These are phyloP conservation scores for Tetragonula clypearis DNA, from an alignment of 1,140 invertebrate genomes.

Conservation along the genomic window DNA sequence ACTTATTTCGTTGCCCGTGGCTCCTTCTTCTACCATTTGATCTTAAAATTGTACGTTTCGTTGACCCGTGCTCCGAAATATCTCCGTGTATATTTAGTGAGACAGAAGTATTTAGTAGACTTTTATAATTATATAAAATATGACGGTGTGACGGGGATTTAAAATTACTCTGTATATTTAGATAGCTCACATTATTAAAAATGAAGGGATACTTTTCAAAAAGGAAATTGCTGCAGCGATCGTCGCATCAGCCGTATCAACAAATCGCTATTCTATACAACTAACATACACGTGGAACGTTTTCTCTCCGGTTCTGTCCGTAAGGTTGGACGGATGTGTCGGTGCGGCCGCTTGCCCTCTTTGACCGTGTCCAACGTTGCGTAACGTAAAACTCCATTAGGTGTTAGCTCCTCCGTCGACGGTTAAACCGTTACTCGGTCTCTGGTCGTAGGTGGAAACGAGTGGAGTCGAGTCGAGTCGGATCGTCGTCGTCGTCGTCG, in stretches of 20 bases:
- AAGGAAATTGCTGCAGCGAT: background rate
- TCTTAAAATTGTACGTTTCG: background rate
- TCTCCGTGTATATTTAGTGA: background rate
- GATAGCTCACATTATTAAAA: no score
- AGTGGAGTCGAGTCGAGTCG: conserved; percentile 53
- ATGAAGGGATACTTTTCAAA: background rate
- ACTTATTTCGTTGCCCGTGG: background rate
- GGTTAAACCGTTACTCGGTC: conserved; percentile 64
- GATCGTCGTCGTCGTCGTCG: conserved; percentile 28
- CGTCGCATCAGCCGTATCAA: background rate
- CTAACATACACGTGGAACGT: background rate
- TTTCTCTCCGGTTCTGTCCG: no score
- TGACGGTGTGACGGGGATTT: background rate
- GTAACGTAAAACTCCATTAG: conserved; percentile 67
- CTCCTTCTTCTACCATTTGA: no score
- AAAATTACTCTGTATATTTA: background rate
- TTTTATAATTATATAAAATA: background rate
- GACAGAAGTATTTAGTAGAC: no score
- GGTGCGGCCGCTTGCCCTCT: conserved; percentile 43
- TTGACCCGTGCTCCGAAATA: background rate
- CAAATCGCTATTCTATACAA: background rate
- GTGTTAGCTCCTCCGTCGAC: conserved; percentile 63
- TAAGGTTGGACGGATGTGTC: background rate
- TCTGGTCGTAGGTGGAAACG: conserved; percentile 54
- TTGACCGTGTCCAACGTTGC: conserved; percentile 62